Conservation (phyloP, 2,888 invertebrate genomes). For the Eupsilia transversa region DNA sequence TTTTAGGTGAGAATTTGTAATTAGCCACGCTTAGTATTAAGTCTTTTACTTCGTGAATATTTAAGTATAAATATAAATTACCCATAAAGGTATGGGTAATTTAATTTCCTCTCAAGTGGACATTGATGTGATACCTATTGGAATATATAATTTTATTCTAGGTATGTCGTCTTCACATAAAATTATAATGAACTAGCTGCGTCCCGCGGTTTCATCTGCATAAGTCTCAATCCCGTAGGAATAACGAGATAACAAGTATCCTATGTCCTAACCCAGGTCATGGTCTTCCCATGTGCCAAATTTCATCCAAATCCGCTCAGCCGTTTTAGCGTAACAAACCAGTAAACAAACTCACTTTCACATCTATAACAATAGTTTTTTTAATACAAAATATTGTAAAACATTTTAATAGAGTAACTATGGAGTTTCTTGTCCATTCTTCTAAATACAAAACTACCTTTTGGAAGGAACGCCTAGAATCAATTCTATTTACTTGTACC, state of each 20-base stretch:
- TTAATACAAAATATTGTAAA: not conserved
- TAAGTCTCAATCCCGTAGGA: no score
- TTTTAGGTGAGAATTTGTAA: slow-evolving; percentile 45
- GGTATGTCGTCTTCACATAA: not conserved
- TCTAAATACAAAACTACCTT: not conserved
- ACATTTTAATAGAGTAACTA: not conserved
- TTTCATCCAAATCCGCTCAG: no score
- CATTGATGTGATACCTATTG: not conserved
- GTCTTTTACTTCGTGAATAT: not conserved
- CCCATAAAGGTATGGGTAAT: not conserved
- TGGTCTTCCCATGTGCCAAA: no score
- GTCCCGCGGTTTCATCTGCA: no score
- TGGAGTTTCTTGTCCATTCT: not conserved
- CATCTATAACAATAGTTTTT: no score
- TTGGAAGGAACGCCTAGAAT: not conserved
- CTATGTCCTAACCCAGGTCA: no score
- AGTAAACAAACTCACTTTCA: no score
- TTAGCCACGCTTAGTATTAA: slow-evolving; percentile 18
- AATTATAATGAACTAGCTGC: no score
- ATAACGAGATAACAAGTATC: no score
- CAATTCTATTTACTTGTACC: not conserved
- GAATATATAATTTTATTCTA: not conserved
- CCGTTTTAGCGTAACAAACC: no score
- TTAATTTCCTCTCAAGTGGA: not conserved
- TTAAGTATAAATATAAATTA: no score